A percentile compares a stretch with the other conserved stretches of the same genome.
Conservation (phyloP, 2,113 vertebrate species). For the Larimichthys polyactis region DNA sequence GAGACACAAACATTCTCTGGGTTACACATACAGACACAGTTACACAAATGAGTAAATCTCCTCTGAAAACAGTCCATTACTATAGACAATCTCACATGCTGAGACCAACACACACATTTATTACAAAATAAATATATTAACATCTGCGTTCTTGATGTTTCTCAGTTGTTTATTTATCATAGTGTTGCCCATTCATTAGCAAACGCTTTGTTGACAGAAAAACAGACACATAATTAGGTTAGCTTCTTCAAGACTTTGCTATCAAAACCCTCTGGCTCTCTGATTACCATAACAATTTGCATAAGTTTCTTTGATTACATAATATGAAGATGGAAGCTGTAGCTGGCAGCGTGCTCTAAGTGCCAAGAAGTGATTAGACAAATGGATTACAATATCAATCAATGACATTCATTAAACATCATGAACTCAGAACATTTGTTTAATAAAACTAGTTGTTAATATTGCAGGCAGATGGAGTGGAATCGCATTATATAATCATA, state of each 20-base stretch:
- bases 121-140: constrained; percentile 18
- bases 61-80: not conserved
- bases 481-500: constrained; percentile 13
- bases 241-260: constrained; percentile 50
- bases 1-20: not conserved
- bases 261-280: constrained; percentile 45
- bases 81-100: not conserved
- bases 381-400: constrained; percentile 68
- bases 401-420: constrained; percentile 54
- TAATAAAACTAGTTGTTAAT: constrained; percentile 50
- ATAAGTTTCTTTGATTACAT: constrained; percentile 67
- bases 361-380: constrained; percentile 55
- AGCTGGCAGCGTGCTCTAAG: constrained; percentile 25
- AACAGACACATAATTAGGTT: constrained; percentile 62
- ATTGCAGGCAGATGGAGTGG: not conserved
- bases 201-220: constrained; percentile 62
- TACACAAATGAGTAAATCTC: not conserved
- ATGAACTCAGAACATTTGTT: constrained; percentile 34
- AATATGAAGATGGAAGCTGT: constrained; percentile 48
- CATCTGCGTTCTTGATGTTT: constrained; percentile 26
- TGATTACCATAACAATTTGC: constrained; percentile 71
- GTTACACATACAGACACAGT: not conserved
- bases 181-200: constrained; percentile 27
- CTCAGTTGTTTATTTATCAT: constrained; percentile 35
- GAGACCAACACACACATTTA: constrained; percentile 2